phyloP scores from a whole-genome alignment of 2,888 invertebrate species.

The Anodontia alba region DNA sequence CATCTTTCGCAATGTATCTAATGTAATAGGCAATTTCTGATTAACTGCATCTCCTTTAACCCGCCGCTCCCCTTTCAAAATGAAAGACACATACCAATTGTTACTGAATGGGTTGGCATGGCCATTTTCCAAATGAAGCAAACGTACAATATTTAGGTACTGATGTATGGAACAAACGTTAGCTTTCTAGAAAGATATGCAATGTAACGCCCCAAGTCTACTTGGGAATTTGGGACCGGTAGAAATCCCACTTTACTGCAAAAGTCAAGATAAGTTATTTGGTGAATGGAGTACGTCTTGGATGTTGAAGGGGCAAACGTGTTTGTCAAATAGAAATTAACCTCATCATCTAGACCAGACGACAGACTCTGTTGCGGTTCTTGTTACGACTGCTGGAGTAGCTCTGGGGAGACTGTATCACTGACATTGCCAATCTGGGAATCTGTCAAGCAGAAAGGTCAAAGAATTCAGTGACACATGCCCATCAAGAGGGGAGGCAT shows the following conservation, averaged over 20 bases:
- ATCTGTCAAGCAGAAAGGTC: neutral
- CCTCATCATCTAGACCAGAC: slow-evolving; percentile 10
- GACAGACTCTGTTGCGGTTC: too few relatives aligned
- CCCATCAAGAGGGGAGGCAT: neutral
- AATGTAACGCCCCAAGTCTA: slow-evolving; percentile 28
- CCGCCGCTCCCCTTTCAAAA: slow-evolving; percentile 20
- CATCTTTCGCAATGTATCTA: neutral
- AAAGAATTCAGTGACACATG: neutral
- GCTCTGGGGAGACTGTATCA: too few relatives aligned
- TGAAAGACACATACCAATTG: neutral
- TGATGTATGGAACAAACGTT: neutral
- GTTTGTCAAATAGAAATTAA: neutral
- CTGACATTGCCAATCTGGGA: too few relatives aligned
- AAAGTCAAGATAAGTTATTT: slow-evolving; percentile 20
- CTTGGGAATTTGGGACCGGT: slow-evolving; percentile 9
- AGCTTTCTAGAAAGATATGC: slow-evolving; percentile 24
- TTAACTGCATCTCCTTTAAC: slow-evolving; percentile 10
- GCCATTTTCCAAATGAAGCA: too few relatives aligned
- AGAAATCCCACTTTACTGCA: slow-evolving; percentile 14
- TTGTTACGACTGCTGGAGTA: too few relatives aligned
- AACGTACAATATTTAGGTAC: slow-evolving; percentile 5
- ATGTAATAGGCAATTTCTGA: slow-evolving; percentile 28
- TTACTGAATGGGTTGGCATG: too few relatives aligned
- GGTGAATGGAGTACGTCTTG: slow-evolving; percentile 24
- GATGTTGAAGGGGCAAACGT: slow-evolving; percentile 30